Evolutionary conservation across 2,888 invertebrate species (phyloP), one percentile per base, ranked within the genome.

Genomic region (Drosophila suboccidentalis): DNA sequence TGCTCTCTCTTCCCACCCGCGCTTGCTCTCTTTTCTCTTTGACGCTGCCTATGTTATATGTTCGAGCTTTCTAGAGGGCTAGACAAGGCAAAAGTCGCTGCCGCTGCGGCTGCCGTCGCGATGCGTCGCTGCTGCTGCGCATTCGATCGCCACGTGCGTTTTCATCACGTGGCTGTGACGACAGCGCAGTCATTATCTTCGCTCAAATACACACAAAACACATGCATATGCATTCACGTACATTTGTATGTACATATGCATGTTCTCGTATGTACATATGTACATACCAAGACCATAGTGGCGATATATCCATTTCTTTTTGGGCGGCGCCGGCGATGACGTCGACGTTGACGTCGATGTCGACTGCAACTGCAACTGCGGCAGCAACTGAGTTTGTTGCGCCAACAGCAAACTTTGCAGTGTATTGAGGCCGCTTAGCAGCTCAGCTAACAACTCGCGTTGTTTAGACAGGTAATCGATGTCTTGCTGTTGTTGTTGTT

Each of bases 271-370:
- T 32, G 26, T 39, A 49, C 65, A 71, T 69, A 73, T 74, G 4
- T 22, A 22, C 22, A 71, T 69, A 73, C 78, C 64, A 49, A 60
- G 60, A 11, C 43, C n/a, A 61, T 67, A 81, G 22, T 75, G 72
- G 19, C 74, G 58, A 58, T 73, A 47, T 44, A 83, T 67, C 74
- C 74, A 75, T 70, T 81, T 71, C 43, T 68, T 83, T 70, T 75
- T 68, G 47, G 67, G 67, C 22, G 59, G 49, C 54, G 78, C 17
- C 38, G 53, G 29, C 55, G 70, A 15, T 43, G 41, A 32, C 41
- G 53, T 26, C 32, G 17, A 43, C 44, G 53, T 26, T 29, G 17
- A 43, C 44, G 38, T 13, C 17, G 29, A 55, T 44, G 49, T 1
- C 43, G n/a, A 53, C 46, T 9, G 49, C 63, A 8, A 38, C 43